Evolutionary conservation across 2,113 vertebrate genomes (phyloP), one percentile per base, ranked within the genome.

Genomic region (Cricetomys ansorgei): DNA sequence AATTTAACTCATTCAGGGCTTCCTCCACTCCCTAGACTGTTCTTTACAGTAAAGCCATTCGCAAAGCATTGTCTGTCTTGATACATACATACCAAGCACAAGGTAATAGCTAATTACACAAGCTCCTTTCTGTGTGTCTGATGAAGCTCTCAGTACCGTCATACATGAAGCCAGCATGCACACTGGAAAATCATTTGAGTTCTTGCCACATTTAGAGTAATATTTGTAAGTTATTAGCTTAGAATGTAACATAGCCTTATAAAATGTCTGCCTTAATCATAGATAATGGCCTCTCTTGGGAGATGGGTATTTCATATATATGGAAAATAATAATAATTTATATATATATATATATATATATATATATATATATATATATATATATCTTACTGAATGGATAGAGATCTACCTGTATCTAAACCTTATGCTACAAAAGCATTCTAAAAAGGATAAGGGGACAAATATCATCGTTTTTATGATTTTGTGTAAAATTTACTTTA

Each of bases 161-260:
- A 16, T 27, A 62, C 64, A 34, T 29, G 59, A 64, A 34, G 43
- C 1, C 53, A 53, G 10, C 3, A 19, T 12, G 10, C 3, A 4
- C 2, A 1, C 17, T 25, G 37, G 59, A 77, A 50, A 81, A 76
- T 70, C 67, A 77, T 13, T 34, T 27, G 34, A 29, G 19, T 53
- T 87, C n/a, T 65, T 62, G 4, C n/a, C 53, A 29, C 23, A 7
- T 75, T 70, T 37, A 59, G 43, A 31, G 27, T 12, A 45, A 11
- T 48, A 25, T 92, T 81, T 84, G 27, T 77, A 77, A 94, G 50
- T 83, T 94, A 62, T 81, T 86, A 55, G 79, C 72, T n/a, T 64
- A 75, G 53, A 45, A 43, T 72, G n/a, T 64, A 64, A 50, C 3
- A 55, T 21, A 48, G 29, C 27, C 88, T 19, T 73, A 89, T 89